Conservation (phyloP, 1,140 invertebrate species). For the Panagrolaimus sp. region DNA sequence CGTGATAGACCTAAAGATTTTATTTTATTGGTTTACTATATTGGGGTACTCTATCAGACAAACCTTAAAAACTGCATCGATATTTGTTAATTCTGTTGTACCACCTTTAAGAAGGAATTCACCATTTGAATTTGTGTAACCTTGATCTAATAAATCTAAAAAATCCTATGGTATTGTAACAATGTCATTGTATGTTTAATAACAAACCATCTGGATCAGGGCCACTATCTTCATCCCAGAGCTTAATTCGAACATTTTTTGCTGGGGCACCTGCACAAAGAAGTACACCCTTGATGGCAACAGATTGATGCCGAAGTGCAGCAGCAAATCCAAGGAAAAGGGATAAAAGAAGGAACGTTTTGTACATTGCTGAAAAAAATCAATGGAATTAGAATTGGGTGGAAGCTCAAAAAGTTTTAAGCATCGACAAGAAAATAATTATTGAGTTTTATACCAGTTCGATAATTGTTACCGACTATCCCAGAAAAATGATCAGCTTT, state of each 20-base stretch:
- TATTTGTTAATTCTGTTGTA: constrained; percentile 4
- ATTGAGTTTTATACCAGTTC: too few species aligned
- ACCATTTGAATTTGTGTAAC: not conserved
- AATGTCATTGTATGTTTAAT: not conserved
- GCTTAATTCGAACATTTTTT: constrained; percentile 7
- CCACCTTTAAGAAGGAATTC: constrained; percentile 1
- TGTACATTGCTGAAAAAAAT: not conserved
- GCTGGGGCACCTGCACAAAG: not conserved
- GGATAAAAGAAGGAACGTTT: not conserved
- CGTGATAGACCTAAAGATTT: constrained; percentile 7
- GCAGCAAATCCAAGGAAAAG: not conserved
- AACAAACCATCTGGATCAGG: not conserved
- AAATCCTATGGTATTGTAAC: not conserved
- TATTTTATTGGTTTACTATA: too few species aligned
- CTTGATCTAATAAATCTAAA: constrained; percentile 7
- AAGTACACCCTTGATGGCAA: not conserved
- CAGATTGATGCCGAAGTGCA: constrained; percentile 1
- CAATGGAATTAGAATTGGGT: too few species aligned
- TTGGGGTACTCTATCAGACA: too few species aligned
- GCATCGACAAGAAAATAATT: too few species aligned
- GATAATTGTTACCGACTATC: too few species aligned
- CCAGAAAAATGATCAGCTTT: too few species aligned
- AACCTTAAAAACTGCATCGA: constrained; percentile 8
- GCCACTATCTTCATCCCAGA: constrained; percentile 12
- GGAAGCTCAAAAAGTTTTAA: too few species aligned